A percentile compares a stretch with the other conserved stretches of the same genome.
Conservation (phyloP, 2,888 invertebrate species). For the Eurytoma adleriae region DNA sequence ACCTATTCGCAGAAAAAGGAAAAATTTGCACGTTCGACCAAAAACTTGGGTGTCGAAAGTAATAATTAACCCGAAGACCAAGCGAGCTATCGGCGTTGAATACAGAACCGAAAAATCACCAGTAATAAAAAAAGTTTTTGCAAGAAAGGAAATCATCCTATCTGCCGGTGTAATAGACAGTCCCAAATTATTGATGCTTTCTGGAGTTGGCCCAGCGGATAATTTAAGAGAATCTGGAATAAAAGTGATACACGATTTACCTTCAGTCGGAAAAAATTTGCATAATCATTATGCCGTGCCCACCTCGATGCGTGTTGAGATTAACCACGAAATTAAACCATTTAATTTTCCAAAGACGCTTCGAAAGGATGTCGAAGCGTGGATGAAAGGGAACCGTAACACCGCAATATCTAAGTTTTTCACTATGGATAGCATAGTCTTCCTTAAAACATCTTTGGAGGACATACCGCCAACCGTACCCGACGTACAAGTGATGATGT, state of each 20-base stretch:
- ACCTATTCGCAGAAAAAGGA: conserved; percentile 79
- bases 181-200: conserved; percentile 77
- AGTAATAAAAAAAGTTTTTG: conserved; percentile 68
- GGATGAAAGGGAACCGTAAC: too few relatives aligned
- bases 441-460: neutral
- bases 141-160: conserved; percentile 76
- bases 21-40: conserved; percentile 73
- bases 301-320: conserved; percentile 67
- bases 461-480: neutral
- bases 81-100: conserved; percentile 74
- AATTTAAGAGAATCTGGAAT: conserved; percentile 73
- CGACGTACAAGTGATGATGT: neutral
- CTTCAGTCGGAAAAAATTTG: conserved; percentile 77
- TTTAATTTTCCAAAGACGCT: neutral
- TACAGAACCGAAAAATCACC: conserved; percentile 66
- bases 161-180: conserved; percentile 77
- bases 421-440: neutral
- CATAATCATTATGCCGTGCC: conserved; percentile 77
- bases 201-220: conserved; percentile 76
- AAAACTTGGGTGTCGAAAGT: conserved; percentile 77
- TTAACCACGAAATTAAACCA: conserved; percentile 51
- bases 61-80: conserved; percentile 76
- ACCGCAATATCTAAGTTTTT: neutral
- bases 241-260: conserved; percentile 70
- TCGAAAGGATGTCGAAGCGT: too few relatives aligned